Conservation (phyloP, 2,797 vertebrate genomes). For the Hydrophis major region DNA sequence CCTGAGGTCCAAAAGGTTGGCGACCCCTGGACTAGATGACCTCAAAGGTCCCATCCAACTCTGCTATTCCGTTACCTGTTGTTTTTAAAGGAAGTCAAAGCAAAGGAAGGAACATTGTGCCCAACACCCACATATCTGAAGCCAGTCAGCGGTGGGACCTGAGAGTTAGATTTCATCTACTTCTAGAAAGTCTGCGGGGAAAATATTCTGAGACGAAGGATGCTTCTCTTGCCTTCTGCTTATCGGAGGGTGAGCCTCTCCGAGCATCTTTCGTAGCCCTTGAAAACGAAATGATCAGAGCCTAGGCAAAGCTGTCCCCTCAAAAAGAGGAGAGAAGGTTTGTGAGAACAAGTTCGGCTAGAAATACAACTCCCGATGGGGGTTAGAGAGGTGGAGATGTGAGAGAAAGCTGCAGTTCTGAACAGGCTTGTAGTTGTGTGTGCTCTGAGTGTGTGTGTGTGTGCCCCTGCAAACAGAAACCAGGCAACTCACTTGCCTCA, state of each 20-base stretch:
- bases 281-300: background rate
- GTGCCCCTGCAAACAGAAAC: background rate
- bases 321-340: background rate
- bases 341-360: slow-evolving; percentile 1
- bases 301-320: background rate
- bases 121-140: background rate
- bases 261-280: too few species aligned
- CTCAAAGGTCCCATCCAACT: too few species aligned
- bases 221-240: background rate
- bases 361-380: background rate
- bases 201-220: background rate
- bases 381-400: background rate
- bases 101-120: background rate
- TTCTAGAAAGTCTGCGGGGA: background rate
- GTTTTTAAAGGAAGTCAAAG: background rate
- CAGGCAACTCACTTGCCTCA: background rate
- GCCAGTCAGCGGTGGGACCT: background rate
- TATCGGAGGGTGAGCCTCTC: background rate
- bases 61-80: background rate
- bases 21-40: too few species aligned
- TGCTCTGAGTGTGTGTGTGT: too few species aligned
- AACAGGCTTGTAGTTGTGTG: background rate
- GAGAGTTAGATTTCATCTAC: background rate
- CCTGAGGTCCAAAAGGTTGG: too few species aligned
- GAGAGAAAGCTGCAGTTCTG: background rate